phyloP scores from a whole-genome alignment of 2,113 vertebrate genomes.

The Amphiprion percula region DNA sequence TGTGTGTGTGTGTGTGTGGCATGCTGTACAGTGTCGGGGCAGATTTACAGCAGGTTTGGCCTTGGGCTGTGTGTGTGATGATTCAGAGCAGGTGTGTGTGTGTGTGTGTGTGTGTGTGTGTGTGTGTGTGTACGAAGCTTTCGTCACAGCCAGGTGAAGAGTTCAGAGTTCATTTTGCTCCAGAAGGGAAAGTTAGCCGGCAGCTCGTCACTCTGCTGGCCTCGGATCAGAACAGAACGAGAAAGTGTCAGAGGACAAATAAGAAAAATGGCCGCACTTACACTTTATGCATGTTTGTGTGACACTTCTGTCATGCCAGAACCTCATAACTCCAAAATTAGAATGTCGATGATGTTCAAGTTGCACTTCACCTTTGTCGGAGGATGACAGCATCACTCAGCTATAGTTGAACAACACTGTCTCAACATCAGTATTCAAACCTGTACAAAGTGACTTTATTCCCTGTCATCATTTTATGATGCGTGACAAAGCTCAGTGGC shows the following conservation, averaged over 20 bases:
- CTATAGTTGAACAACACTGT: no score
- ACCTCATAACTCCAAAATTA: neutral
- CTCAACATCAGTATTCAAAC: no score
- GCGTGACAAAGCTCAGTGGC: no score
- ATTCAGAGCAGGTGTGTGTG: constrained; percentile 55
- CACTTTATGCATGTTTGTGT: constrained; percentile 3
- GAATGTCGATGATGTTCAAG: neutral
- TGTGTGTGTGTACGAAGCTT: constrained; percentile 43
- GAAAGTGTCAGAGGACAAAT: constrained; percentile 28
- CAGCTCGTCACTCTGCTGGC: constrained; percentile 14
- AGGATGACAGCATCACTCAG: neutral
- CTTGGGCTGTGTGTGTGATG: constrained; percentile 59
- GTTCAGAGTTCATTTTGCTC: constrained; percentile 65
- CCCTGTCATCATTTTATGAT: no score
- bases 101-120: constrained; percentile 36
- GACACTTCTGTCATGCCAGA: constrained; percentile 4
- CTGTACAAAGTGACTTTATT: no score
- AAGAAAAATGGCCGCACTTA: constrained; percentile 1
- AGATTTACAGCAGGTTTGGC: constrained; percentile 75
- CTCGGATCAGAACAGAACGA: constrained; percentile 22
- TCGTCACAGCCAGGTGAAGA: constrained; percentile 67
- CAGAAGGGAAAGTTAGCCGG: constrained; percentile 76
- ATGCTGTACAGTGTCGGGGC: constrained; percentile 38
- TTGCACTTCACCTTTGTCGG: neutral
- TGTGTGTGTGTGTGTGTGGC: constrained; percentile 42